Conservation (phyloP, 2,888 invertebrate species). For the Sepiola atlantica region DNA sequence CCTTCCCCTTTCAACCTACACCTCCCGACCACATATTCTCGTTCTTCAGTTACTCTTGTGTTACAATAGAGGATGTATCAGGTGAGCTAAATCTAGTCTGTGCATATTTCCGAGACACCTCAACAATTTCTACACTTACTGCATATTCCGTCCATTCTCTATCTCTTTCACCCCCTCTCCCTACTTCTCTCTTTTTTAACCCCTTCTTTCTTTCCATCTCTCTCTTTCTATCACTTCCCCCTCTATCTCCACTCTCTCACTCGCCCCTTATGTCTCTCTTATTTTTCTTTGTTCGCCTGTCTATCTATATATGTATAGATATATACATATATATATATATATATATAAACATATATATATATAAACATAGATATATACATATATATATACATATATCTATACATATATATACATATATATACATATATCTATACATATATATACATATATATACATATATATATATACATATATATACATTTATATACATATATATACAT, state of each 20-base stretch:
- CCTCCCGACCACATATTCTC: too few relatives aligned
- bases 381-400: background rate
- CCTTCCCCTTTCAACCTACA: too few relatives aligned
- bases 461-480: background rate
- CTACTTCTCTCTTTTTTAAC: background rate
- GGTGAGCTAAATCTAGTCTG: too few relatives aligned
- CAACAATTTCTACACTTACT: too few relatives aligned
- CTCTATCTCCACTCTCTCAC: background rate
- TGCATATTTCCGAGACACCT: too few relatives aligned
- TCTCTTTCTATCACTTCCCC: background rate
- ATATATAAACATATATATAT: background rate
- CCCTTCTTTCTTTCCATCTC: background rate
- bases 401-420: background rate
- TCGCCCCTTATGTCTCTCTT: background rate
- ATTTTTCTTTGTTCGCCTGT: background rate
- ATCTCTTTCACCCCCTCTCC: background rate
- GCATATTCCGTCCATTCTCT: background rate
- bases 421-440: background rate
- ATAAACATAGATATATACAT: too few relatives aligned
- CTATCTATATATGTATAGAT: background rate
- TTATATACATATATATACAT: background rate
- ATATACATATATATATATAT: background rate
- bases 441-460: too few relatives aligned
- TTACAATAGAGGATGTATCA: too few relatives aligned
- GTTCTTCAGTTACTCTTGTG: too few relatives aligned